These are phyloP conservation scores for Steromphala cineraria DNA, from an alignment of 2,888 invertebrate genomes.

Conservation along the genomic window DNA sequence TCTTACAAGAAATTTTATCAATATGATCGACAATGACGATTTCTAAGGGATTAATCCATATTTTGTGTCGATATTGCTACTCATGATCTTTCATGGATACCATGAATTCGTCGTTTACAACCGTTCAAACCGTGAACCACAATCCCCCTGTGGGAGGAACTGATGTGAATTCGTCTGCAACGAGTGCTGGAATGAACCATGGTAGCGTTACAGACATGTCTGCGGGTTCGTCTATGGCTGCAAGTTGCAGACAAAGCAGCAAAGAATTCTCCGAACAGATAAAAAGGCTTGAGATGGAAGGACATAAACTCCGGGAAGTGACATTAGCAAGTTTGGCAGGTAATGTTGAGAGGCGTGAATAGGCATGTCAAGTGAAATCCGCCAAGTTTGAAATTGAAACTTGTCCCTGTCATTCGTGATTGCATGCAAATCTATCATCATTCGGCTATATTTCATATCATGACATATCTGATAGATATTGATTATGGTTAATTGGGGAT, in stretches of 20 bases:
- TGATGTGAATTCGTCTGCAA: background rate
- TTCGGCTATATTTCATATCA: background rate
- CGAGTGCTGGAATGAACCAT: background rate
- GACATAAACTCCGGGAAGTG: conserved; percentile 56
- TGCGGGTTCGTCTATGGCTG: background rate
- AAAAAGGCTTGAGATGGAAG: conserved; percentile 58
- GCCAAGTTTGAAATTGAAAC: background rate
- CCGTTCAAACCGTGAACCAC: background rate
- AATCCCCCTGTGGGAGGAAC: background rate
- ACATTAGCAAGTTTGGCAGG: conserved; percentile 39
- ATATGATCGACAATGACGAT: background rate
- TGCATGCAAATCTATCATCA: background rate
- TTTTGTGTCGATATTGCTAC: background rate
- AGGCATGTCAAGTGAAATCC: background rate
- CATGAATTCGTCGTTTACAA: background rate
- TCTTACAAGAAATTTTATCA: background rate
- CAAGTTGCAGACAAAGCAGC: background rate
- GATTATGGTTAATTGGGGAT: background rate
- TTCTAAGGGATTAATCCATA: background rate
- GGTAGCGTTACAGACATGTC: background rate
- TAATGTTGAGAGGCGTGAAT: background rate
- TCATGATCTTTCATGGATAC: background rate
- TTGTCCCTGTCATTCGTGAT: background rate
- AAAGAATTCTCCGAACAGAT: conserved; percentile 54
- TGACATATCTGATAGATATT: background rate